Percentiles rank a stretch among this genome's conserved stretches.
Conservation (phyloP, 2,113 vertebrate species). For the Crotalus viridis region DNA sequence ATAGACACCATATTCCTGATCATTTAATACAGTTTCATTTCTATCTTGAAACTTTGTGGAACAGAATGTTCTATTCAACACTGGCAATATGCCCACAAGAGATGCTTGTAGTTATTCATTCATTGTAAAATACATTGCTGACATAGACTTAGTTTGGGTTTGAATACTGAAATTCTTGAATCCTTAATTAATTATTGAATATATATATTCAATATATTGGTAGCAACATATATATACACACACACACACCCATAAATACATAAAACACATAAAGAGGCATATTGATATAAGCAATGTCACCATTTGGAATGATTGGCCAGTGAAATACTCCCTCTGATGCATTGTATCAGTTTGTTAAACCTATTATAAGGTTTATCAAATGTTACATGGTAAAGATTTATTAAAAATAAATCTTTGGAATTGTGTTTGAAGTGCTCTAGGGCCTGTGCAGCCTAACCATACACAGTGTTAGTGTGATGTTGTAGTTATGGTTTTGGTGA, state of each 20-base stretch:
- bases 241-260: no score
- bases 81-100: neutral
- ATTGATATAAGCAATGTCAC: neutral
- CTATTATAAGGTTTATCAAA: neutral
- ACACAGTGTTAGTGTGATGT: neutral
- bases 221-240: no score
- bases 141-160: neutral
- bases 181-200: neutral
- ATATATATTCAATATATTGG: no score
- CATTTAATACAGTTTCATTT: neutral
- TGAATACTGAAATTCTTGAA: neutral
- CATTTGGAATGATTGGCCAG: neutral
- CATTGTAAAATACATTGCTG: neutral
- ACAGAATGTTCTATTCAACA: neutral
- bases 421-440: neutral
- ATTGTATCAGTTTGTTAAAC: neutral
- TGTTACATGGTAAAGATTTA: neutral
- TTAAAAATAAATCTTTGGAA: neutral
- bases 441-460: neutral
- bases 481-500: neutral
- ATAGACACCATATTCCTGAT: neutral
- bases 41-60: neutral
- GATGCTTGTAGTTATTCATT: neutral
- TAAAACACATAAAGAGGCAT: no score
- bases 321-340: neutral